Percentiles rank a stretch among this genome's conserved stretches.
phyloP scores from a whole-genome alignment of 2,797 vertebrate genomes.

The Acestrorhynchus altus region DNA sequence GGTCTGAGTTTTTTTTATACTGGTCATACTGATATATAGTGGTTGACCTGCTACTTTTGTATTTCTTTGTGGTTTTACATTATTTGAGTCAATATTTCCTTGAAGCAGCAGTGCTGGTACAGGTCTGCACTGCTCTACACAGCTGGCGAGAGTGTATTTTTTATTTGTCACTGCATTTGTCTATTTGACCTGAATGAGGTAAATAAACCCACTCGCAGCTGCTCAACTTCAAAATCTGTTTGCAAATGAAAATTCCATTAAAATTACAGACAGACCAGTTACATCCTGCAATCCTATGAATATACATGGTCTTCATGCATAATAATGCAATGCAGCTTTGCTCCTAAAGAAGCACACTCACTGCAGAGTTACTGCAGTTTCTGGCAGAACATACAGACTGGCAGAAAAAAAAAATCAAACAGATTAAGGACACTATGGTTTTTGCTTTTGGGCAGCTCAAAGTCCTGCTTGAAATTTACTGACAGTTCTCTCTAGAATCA shows the following conservation, averaged over 20 bases:
- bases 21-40: no score
- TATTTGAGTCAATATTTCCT: no score
- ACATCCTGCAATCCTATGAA: not conserved
- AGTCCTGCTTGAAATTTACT: not conserved
- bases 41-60: no score
- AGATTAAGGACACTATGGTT: not conserved
- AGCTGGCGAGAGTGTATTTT: no score
- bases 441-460: not conserved
- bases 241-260: not conserved
- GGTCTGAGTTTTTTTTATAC: no score
- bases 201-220: not conserved
- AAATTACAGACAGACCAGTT: not conserved
- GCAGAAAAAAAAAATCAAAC: not conserved
- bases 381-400: not conserved
- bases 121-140: not conserved
- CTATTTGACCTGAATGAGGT: not conserved
- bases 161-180: not conserved
- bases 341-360: not conserved
- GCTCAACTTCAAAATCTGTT: not conserved
- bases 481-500: not conserved
- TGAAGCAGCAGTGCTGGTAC: not conserved
- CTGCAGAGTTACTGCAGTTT: not conserved
- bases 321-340: not conserved
- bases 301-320: slow-evolving; percentile 3
- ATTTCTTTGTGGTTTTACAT: no score